These are phyloP conservation scores for Dasysyrphus tricinctus DNA, from an alignment of 2,888 invertebrate genomes.

Conservation along the genomic window DNA sequence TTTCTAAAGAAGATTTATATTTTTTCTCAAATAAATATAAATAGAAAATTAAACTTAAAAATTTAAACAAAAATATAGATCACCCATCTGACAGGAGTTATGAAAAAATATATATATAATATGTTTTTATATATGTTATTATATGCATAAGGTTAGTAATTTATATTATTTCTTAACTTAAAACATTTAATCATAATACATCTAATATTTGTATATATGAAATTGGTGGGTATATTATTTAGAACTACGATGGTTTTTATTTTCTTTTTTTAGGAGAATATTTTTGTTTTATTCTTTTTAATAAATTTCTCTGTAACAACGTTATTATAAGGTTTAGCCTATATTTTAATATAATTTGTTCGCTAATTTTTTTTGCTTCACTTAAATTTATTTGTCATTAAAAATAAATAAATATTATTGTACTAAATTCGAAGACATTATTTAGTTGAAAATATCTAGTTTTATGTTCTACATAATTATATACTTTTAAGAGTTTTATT, in stretches of 20 bases:
- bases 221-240: constrained; percentile 68
- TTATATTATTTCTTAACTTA: constrained; percentile 11
- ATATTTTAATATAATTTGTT: neutral
- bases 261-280: neutral
- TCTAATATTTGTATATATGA: constrained; percentile 35
- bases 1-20: constrained; percentile 18
- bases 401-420: constrained; percentile 75
- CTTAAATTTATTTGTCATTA: constrained; percentile 64
- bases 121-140: constrained; percentile 19
- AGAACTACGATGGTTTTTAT: constrained; percentile 33
- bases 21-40: constrained; percentile 30
- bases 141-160: constrained; percentile 1
- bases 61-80: constrained; percentile 68
- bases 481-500: neutral
- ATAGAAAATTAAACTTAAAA: constrained; percentile 20
- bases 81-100: constrained; percentile 84
- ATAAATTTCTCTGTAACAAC: constrained; percentile 39
- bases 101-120: constrained; percentile 57
- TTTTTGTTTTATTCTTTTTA: constrained; percentile 17
- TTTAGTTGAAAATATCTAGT: constrained; percentile 45
- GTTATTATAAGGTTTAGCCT: constrained; percentile 21
- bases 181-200: constrained; percentile 2
- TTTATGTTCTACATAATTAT: constrained; percentile 19
- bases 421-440: constrained; percentile 77
- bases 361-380: constrained; percentile 40